A percentile compares a stretch with the other conserved stretches of the same genome.
Conservation (phyloP, 1,140 invertebrate species). For the Procambarus virginalis region DNA sequence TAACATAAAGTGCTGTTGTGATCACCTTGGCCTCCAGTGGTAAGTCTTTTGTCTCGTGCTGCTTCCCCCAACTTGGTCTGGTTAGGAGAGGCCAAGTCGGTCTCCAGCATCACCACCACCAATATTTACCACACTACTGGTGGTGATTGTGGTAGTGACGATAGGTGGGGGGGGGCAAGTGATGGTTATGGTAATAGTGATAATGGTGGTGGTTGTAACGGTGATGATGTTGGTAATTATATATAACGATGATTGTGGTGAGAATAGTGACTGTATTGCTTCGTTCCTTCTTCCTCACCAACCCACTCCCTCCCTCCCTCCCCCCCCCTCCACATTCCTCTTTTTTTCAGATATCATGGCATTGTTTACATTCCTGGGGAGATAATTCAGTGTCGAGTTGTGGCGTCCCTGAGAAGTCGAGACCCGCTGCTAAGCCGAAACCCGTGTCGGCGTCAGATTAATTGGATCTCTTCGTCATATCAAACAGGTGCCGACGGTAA, state of each 20-base stretch:
- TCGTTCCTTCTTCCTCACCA: no score
- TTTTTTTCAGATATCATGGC: no score
- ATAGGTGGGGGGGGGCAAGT: background rate
- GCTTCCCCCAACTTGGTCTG: no score
- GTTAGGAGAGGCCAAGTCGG: no score
- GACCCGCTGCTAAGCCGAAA: background rate
- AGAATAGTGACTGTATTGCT: no score
- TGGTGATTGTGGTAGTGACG: background rate
- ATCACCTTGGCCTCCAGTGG: background rate
- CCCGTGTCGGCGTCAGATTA: constrained; percentile 29
- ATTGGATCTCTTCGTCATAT: background rate
- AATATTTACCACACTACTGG: background rate
- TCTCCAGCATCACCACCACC: no score
- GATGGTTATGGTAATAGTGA: background rate
- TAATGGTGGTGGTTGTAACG: background rate
- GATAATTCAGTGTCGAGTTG: background rate
- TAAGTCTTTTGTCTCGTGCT: background rate
- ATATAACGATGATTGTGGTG: background rate
- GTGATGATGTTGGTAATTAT: no score
- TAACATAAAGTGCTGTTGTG: background rate
- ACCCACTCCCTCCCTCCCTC: no score
- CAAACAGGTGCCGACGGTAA: constrained; percentile 25
- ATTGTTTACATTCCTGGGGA: background rate
- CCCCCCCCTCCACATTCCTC: no score
- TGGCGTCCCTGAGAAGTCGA: background rate